Base-by-base conservation (phyloP, 1,140 invertebrate species). In the Octopus sinensis region DNA sequence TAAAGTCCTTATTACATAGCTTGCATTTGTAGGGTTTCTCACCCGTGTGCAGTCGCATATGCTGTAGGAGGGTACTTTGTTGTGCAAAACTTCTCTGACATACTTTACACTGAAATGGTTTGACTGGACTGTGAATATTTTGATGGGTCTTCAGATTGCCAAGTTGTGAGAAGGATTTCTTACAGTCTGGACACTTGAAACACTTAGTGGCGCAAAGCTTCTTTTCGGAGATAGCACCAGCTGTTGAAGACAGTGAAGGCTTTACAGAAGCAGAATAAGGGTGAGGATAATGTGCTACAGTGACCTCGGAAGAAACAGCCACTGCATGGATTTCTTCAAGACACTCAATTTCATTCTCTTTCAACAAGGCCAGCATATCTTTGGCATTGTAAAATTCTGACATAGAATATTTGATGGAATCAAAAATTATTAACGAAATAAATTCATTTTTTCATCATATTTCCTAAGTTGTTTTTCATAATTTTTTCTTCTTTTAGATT, bases 51-150 rank as follows among this genome's bases (percentile, higher is more conserved):
- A 73, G 30, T 6, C 68, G 68, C 68, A 73, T 73, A 73, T 73
- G 68, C 13, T 73, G 68, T 6, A 73, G 30, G 5, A 73, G 68
- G 17, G 68, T 73, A 23, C 68, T 73, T 23, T 73, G 68, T 17
- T 73, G 68, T 7, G 68, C 68, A 73, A 73, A 73, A 23, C 68
- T 73, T 13, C 68, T 13, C 68, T 73, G 68, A 73, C 68, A 73
- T 73, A 73, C 30, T 73, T 73, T 73, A 73, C 68, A 73, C 13
- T 73, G 68, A 23, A n/a, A 73, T 7, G 68, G 68, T 73, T 73
- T 73, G 13, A 73, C 30, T 17, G 68, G 68, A 23, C 30, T 73
- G 68, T 73, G 68, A 12, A 73, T 73, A 23, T 73, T 73, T 17
- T 73, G 68, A 23, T 73, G 68, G 9, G 68, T 73, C 13, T 73